phyloP scores from a whole-genome alignment of 2,113 vertebrate genomes.

The Cyphomyrus plagiostoma region DNA sequence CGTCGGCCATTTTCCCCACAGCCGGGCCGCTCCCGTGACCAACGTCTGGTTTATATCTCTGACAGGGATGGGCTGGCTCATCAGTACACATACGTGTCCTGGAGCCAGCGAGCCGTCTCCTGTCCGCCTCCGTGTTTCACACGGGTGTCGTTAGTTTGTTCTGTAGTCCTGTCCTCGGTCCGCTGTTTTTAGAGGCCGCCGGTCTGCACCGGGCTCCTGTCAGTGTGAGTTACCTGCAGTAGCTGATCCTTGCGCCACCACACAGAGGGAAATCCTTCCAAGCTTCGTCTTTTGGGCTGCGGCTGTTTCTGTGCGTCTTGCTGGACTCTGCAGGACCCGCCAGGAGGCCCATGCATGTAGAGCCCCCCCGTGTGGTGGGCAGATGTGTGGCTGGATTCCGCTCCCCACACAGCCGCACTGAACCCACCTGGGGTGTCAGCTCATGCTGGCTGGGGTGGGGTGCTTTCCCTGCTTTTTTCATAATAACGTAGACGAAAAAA shows the following conservation, averaged over 20 bases:
- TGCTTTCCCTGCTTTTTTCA: background rate
- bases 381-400: background rate
- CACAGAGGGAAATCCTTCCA: background rate
- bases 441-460: background rate
- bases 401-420: background rate
- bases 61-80: background rate
- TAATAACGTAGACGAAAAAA: background rate
- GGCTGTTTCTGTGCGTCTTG: background rate
- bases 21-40: background rate
- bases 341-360: background rate
- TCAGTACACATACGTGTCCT: background rate
- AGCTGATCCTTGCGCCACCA: background rate
- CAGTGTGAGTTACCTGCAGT: background rate
- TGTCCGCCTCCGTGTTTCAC: background rate
- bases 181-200: background rate
- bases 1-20: background rate
- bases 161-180: background rate
- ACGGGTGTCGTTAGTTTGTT: background rate
- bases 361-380: background rate
- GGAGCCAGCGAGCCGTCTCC: background rate
- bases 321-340: background rate
- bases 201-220: background rate
- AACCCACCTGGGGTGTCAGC: background rate
- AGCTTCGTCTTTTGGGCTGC: background rate
- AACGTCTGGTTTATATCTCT: background rate